Base-by-base conservation (phyloP, 2,888 invertebrate genomes). In the Eugnorisma glareosa region DNA sequence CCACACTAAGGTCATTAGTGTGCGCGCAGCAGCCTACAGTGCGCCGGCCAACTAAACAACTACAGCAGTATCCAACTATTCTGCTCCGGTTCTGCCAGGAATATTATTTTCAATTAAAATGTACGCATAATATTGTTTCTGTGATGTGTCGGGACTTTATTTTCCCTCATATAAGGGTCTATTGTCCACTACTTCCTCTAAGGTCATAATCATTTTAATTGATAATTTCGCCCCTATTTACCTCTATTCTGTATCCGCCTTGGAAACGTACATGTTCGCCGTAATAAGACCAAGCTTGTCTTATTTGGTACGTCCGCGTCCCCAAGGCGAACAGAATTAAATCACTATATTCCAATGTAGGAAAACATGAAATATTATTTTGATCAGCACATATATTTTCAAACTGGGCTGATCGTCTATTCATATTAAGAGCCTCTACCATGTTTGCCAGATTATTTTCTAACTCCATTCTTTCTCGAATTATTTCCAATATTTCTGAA, bases 191-290 rank as follows among this genome's bases (percentile, higher is more conserved):
- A 37, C 37, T 10, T 37, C 37, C 37, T 37, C 37, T 8, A 37
- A 37, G 37, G 8, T 37, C 10, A 37, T 8, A 37, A 43, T 66
- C 18, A 66, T 66, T 40, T 66, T 66, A 1, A 66, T 4, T 18
- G 6, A 66, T 66, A 18, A 5, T 18, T 66, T 66, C 40, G n/a
- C 40, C 40, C 18, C 67, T 48, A 48, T 54, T 54, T 6, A 67
- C 37, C 40, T 77, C 45, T 5, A 73, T 77, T 68, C 43, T 70
- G 24, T 74, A 78, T 63, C 51, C 35, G 59, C 74, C 78, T 11
- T 74, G 70, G 61, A 54, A 74, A 67, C 70, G 70, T 31, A 74
- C 40, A 69, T 77, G 69, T 37, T 77, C 69, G 28, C 77, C 73
- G n/a, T 70, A 77, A 66, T 73, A 77, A 7, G 74, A 74, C 0